phyloP scores from a whole-genome alignment of 1,140 invertebrate genomes.

The Pogonognathellus flavescens region DNA sequence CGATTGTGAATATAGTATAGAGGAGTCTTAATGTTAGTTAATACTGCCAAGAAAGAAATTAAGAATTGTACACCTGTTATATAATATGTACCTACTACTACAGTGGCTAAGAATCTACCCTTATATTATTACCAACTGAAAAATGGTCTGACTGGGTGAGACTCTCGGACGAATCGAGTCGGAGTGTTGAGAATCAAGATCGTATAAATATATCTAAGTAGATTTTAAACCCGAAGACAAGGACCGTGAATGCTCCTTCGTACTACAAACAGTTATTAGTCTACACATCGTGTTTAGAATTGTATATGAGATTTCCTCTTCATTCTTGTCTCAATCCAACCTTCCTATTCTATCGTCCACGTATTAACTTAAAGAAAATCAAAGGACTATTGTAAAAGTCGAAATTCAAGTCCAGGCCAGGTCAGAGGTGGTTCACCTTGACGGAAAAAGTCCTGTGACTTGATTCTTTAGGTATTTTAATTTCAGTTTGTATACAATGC shows the following conservation, averaged over 20 bases:
- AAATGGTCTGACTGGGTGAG: not conserved
- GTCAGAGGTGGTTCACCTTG: slow-evolving; percentile 38
- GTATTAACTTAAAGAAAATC: not conserved
- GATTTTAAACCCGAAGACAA: not conserved
- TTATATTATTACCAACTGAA: not conserved
- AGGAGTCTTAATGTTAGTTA: no score
- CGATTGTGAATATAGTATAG: no score
- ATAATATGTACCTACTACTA: not conserved
- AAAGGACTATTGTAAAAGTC: no score
- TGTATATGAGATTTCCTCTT: not conserved
- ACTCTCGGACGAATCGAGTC: not conserved
- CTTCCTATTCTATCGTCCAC: not conserved
- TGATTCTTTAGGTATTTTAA: slow-evolving; percentile 39
- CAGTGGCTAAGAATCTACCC: not conserved
- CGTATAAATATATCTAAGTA: not conserved
- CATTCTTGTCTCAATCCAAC: not conserved
- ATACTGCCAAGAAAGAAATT: not conserved
- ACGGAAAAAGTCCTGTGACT: slow-evolving; percentile 24
- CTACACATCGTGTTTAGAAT: slow-evolving; percentile 24
- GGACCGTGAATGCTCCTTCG: not conserved
- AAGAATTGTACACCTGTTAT: not conserved
- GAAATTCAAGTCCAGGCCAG: slow-evolving; percentile 30
- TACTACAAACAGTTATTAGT: not conserved
- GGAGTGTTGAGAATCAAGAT: not conserved
- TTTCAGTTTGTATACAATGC: slow-evolving; percentile 3